Evolutionary conservation across 2,113 vertebrate genomes (phyloP).

Genomic region (Hymenochirus boettgeri): DNA sequence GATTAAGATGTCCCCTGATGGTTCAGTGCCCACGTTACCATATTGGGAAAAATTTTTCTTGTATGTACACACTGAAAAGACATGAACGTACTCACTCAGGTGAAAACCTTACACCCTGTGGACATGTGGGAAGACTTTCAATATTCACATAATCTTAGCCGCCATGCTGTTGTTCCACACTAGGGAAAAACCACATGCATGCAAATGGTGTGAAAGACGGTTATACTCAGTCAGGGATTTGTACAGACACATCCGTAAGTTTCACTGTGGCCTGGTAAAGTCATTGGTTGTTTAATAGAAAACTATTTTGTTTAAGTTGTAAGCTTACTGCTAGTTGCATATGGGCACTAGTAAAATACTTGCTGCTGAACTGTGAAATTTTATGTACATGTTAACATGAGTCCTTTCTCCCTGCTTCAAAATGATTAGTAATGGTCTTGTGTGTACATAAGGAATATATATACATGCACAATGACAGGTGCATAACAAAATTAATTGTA

Average conservation of each 20-base stretch:
- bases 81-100: slow-evolving; percentile 97
- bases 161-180: slow-evolving; percentile 96
- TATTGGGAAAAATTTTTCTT: slow-evolving; percentile 96
- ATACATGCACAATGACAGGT: no score
- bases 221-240: slow-evolving; percentile 97
- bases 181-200: slow-evolving; percentile 93
- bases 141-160: slow-evolving; percentile 96
- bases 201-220: slow-evolving; percentile 96
- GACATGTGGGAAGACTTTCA: slow-evolving; percentile 96
- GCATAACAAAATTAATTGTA: no score
- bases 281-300: slow-evolving; percentile 68
- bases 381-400: background rate
- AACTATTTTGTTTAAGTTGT: background rate
- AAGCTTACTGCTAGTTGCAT: slow-evolving; percentile 13
- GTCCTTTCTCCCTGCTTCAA: no score
- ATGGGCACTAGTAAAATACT: background rate
- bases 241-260: slow-evolving; percentile 97
- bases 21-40: slow-evolving; percentile 85
- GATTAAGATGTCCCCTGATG: slow-evolving; percentile 79
- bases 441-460: no score
- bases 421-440: no score
- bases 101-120: slow-evolving; percentile 95
- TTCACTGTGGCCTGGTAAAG: slow-evolving; percentile 93
- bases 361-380: background rate
- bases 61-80: slow-evolving; percentile 92